Percentiles rank a stretch among this genome's conserved stretches.
Evolutionary conservation across 2,888 invertebrate genomes (phyloP).

Genomic region (Euspilapteryx auroguttella): DNA sequence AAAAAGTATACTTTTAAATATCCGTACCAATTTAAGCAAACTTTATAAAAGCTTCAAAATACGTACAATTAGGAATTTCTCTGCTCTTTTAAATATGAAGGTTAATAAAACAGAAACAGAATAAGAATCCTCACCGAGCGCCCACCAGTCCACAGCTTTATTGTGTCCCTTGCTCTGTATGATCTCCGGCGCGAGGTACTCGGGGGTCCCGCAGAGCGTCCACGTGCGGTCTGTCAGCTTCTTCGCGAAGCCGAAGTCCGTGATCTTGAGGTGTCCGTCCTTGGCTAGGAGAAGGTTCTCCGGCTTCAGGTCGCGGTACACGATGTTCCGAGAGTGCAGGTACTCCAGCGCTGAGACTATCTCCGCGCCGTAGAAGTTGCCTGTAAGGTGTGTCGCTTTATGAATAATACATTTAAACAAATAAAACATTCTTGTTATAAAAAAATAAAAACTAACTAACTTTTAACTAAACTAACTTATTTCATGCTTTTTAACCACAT

Average conservation of each 20-base stretch:
- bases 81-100: no score
- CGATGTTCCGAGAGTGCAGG: slow-evolving; percentile 85
- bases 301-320: slow-evolving; percentile 88
- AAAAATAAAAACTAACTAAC: slow-evolving; percentile 6
- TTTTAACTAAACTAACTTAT: neutral
- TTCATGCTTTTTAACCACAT: no score
- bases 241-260: slow-evolving; percentile 98
- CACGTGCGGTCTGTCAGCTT: slow-evolving; percentile 92
- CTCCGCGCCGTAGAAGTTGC: slow-evolving; percentile 93
- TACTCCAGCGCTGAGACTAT: slow-evolving; percentile 93
- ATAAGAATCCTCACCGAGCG: no score
- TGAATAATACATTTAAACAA: no score
- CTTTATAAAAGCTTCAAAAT: no score
- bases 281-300: slow-evolving; percentile 91
- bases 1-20: no score
- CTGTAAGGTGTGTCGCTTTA: no score
- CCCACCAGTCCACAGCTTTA: slow-evolving; percentile 99
- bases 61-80: no score
- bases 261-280: slow-evolving; percentile 95
- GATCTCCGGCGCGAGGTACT: slow-evolving; percentile 93
- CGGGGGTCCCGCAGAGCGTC: no score
- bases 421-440: no score
- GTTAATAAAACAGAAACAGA: no score
- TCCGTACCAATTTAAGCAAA: no score
- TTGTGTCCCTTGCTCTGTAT: slow-evolving; percentile 98